Evolutionary conservation across 2,888 invertebrate species (phyloP).

Genomic region (Brenthis daphne): DNA sequence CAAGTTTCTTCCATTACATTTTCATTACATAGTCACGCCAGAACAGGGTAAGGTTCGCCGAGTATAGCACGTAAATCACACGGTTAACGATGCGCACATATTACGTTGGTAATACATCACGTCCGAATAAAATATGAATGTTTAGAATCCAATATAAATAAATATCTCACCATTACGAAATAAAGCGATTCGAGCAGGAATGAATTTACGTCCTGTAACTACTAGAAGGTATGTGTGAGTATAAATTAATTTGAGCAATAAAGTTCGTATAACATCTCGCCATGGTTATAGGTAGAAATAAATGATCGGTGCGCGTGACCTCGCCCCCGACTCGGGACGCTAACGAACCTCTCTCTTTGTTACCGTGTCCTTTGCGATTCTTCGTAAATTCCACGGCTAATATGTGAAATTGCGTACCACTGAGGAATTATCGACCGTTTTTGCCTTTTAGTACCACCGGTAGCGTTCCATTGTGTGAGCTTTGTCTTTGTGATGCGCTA

Average conservation of each 20-base stretch:
- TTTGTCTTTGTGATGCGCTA: slow-evolving; percentile 65
- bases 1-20: slow-evolving; percentile 44
- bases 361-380: slow-evolving; percentile 62
- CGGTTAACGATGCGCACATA: slow-evolving; percentile 72
- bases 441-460: slow-evolving; percentile 55
- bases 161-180: slow-evolving; percentile 36
- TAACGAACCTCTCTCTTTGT: slow-evolving; percentile 76
- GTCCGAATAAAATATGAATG: slow-evolving; percentile 54
- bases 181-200: slow-evolving; percentile 33
- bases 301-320: slow-evolving; percentile 66
- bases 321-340: slow-evolving; percentile 67
- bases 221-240: slow-evolving; percentile 20
- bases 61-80: slow-evolving; percentile 65
- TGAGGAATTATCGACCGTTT: slow-evolving; percentile 46
- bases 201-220: slow-evolving; percentile 29
- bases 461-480: slow-evolving; percentile 48
- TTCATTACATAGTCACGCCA: slow-evolving; percentile 47
- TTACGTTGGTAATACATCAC: slow-evolving; percentile 60
- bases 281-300: slow-evolving; percentile 55
- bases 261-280: slow-evolving; percentile 50
- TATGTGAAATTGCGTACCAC: slow-evolving; percentile 46
- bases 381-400: slow-evolving; percentile 54
- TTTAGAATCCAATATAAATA: slow-evolving; percentile 43
- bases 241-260: slow-evolving; percentile 47
- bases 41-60: slow-evolving; percentile 63